Base-by-base conservation (phyloP, 2,113 vertebrate species). In the Ammodytes marinus region DNA sequence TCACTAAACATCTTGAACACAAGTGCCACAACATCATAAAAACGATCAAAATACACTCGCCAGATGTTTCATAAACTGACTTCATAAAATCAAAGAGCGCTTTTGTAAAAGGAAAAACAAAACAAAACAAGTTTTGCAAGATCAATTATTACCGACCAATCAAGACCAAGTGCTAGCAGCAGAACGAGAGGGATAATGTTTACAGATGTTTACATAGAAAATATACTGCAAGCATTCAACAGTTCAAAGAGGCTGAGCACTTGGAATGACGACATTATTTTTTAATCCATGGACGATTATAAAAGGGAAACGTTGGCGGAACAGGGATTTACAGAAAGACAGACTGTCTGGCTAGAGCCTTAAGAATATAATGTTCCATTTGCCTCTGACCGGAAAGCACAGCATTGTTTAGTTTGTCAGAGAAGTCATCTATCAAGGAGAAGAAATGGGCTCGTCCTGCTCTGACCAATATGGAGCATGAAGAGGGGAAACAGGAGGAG, bases 381-480 rank as follows among this genome's bases (percentile, higher is more conserved):
- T n/a, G 73, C 12, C 27, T 70, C 53, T n/a, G 17, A 73, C 81
- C 75, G 80, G 80, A 90, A 87, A 74, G 2, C 49, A 37, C 58
- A 46, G 82, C 80, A 86, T 86, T 87, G 86, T 90, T 87, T 85
- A 46, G 73, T 72, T 74, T 77, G 61, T 65, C 78, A 27, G 49
- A 7, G 5, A 79, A 80, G 80, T 12, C 58, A 89, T 83, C 79
- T 83, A 55, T 86, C 78, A 77, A 0, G 52, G 9, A 78, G 61
- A 47, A 80, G 61, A 64, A 74, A 70, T 15, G 55, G 73, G 59
- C 50, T 55, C 4, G 47, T 77, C 77, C 63, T 69, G 0, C 69
- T 53, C 67, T 2, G 85, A 76, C 69, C 75, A 69, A 49, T 49
- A 17, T 27, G 64, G 47, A 74, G 72, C 12, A 63, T 4, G 1